Percentiles rank a stretch among this genome's conserved stretches.
phyloP scores from a whole-genome alignment of 2,888 invertebrate genomes.

The Formica aserva region DNA sequence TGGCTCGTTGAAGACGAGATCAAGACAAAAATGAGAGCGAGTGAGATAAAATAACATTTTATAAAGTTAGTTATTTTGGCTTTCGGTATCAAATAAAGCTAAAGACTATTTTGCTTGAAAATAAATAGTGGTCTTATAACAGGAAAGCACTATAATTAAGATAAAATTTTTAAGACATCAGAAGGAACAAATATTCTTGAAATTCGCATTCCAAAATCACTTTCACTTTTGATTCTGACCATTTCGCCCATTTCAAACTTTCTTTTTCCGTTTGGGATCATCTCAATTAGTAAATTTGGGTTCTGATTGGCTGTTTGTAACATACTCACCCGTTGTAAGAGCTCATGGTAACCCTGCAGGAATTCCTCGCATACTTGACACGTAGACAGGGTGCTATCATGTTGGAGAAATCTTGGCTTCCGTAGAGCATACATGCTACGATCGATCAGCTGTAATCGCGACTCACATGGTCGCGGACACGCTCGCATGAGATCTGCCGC shows the following conservation, averaged over 20 bases:
- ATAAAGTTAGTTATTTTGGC: not conserved
- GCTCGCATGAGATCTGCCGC: conserved; percentile 29
- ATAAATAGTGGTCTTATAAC: not conserved
- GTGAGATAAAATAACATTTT: not conserved
- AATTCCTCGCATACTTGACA: conserved; percentile 92
- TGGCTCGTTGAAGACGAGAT: not conserved
- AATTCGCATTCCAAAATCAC: conserved; percentile 21
- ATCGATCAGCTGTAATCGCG: conserved; percentile 34
- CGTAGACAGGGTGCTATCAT: conserved; percentile 88
- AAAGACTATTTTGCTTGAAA: not conserved
- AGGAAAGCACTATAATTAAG: not conserved
- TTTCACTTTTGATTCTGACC: conserved; percentile 16
- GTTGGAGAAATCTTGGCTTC: conserved; percentile 88
- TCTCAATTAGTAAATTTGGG: not conserved
- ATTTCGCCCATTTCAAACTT: not conserved
- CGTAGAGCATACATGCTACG: conserved; percentile 62
- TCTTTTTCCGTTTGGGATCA: conserved; percentile 2
- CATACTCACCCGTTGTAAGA: conserved; percentile 88
- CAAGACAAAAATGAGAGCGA: not conserved
- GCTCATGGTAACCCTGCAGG: conserved; percentile 90
- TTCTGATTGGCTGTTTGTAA: not conserved
- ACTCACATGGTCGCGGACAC: conserved; percentile 22
- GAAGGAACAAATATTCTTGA: not conserved
- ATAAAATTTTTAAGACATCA: not conserved
- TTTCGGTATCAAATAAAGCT: not conserved